Conservation (phyloP, 2,113 vertebrate species). For the Callorhinus ursinus region DNA sequence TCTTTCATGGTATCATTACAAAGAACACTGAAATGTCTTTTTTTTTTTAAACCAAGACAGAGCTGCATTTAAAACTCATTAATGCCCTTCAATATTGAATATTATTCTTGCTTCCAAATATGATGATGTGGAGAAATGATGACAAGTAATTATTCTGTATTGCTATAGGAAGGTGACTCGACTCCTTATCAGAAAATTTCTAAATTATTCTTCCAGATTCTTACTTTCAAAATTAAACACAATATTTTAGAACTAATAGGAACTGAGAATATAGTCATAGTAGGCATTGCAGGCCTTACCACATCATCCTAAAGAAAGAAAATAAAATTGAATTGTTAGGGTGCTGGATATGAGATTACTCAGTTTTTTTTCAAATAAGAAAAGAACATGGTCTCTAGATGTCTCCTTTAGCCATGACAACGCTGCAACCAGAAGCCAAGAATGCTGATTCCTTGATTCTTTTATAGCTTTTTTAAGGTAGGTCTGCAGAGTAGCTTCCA, state of each 20-base stretch:
- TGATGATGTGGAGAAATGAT: not conserved
- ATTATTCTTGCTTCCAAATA: not conserved
- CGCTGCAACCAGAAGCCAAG: not conserved
- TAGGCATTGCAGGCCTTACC: not conserved
- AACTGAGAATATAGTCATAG: not conserved
- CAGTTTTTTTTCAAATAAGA: not conserved
- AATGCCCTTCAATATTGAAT: not conserved
- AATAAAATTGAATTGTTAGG: not conserved
- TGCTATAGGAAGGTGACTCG: not conserved
- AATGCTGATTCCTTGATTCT: not conserved
- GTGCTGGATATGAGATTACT: not conserved
- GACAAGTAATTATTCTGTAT: not conserved
- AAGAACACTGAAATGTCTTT: not conserved
- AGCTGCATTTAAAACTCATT: not conserved
- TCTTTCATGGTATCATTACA: not conserved
- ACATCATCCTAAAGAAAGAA: not conserved
- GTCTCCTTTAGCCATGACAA: not conserved
- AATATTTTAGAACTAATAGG: not conserved
- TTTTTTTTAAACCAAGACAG: not conserved
- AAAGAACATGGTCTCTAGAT: not conserved
- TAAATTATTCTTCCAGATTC: not conserved
- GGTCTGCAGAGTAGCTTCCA: not conserved
- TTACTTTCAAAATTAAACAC: conserved; percentile 13
- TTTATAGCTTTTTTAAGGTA: not conserved
- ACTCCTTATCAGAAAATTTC: not conserved